A percentile compares a stretch with the other conserved stretches of the same genome.
phyloP scores from a whole-genome alignment of 2,888 invertebrate genomes.

The Seira ritae region DNA sequence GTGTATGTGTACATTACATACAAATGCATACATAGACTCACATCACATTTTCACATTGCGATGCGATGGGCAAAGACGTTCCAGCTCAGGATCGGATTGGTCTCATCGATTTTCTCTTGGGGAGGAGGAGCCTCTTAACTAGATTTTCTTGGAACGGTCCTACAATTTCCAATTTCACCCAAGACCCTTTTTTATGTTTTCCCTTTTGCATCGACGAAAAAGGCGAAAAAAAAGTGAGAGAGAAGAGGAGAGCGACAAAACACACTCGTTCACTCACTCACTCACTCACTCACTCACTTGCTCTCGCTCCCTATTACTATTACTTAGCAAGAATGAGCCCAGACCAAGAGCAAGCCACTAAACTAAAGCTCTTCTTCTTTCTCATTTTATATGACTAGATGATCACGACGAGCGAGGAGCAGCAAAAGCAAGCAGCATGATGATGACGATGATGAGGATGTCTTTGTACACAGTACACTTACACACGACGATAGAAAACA shows the following conservation, averaged over 20 bases:
- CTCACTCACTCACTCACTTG: slow-evolving; percentile 18
- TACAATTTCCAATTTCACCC: slow-evolving; percentile 74
- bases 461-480: no score
- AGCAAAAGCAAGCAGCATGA: no score
- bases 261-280: slow-evolving; percentile 9
- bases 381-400: slow-evolving; percentile 4
- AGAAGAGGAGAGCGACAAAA: slow-evolving; percentile 57
- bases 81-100: slow-evolving; percentile 74
- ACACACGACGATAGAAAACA: no score
- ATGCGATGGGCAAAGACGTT: slow-evolving; percentile 73
- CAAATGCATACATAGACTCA: background rate
- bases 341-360: no score
- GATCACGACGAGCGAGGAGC: no score
- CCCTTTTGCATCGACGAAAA: slow-evolving; percentile 72
- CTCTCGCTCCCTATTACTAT: background rate
- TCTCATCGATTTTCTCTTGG: slow-evolving; percentile 73
- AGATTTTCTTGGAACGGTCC: slow-evolving; percentile 74
- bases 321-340: no score
- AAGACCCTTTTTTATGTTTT: slow-evolving; percentile 74
- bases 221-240: slow-evolving; percentile 59
- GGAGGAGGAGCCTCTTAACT: slow-evolving; percentile 74
- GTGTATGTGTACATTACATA: slow-evolving; percentile 23
- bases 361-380: background rate
- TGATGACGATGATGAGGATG: no score
- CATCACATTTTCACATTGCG: no score